Evolutionary conservation across 2,888 invertebrate genomes (phyloP), one percentile per base, ranked within the genome.

Genomic region (Cheilosia soror): DNA sequence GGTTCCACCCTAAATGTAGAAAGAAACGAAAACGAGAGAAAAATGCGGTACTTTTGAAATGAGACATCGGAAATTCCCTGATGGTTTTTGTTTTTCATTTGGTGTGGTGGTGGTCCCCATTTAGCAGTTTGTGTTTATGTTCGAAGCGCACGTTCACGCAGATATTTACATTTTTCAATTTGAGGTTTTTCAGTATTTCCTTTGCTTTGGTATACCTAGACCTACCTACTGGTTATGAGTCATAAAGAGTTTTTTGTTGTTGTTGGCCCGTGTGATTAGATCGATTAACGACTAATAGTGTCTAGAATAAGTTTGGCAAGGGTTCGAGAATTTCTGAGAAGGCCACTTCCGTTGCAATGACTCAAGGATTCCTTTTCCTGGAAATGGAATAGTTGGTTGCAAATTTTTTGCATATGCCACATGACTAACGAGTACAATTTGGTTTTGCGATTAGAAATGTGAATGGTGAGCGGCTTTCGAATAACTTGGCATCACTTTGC

Each of bases 121-220:
- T 68, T 47, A 25, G 27, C 42, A 1, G 20, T 20, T 42, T 13
- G 11, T 11, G 58, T 25, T 25, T 33, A 33, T 31, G 40, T 42
- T 51, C 20, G 31, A 42, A 49, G 66, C 58, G 58, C 76, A 76
- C 76, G 68, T 77, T 55, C 68, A 42, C 20, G 29, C 27, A 44
- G 66, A 51, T 62, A 68, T 73, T 73, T 73, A 53, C 60, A 68
- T 60, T 68, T 60, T 68, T 68, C 53, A 69, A 69, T 68, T 60
- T 77, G 62, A 77, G 77, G 60, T 62, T 62, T 53, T 42, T 40
- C n/a, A 20, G 11, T 13, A 7, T 53, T 42, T 42, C 33, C 15
- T 44, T 42, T 51, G 20, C 25, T 40, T 33, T 15, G 55, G 5
- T 15, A 7, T 51, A 37, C 5, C 37, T 6, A 13, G 31, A 44